Evolutionary conservation across 2,797 vertebrate species (phyloP), one percentile per base, ranked within the genome.

Genomic region (Xenopus petersii): DNA sequence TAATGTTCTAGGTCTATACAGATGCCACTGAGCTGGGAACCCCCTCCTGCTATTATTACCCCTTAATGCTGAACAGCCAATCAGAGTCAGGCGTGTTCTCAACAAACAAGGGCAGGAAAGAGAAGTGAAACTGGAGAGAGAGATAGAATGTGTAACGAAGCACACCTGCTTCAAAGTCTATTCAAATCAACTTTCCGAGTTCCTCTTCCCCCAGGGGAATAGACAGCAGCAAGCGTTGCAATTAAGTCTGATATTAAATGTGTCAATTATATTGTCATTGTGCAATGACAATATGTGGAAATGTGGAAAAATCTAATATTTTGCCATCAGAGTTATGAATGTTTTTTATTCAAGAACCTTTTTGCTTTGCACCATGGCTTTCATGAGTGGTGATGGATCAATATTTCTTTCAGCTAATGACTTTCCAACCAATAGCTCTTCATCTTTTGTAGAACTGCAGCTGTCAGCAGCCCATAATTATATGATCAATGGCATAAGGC

Each of bases 61-160:
- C 16, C 16, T 5, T 11, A 21, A 67, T 26, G 15, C 36, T 12
- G 24, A 46, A 56, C 54, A 79, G 30, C 65, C 54, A 51, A 70
- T 64, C 24, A 74, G 7, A 48, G 65, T 4, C 60, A 51, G 51
- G 30, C 33, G 59, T 64, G 36, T 58, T 65, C 48, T 70, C 66
- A 12, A 21, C 51, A 74, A 79, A 74, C 66, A 70, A 17, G 63
- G 36, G 60, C 60, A 74, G 36, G 60, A 79, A 79, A n/a, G 51
- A 64, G 76, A 79, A 79, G 49, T 74, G 71, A 79, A 73, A 79
- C 71, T 8, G 1, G 61, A 51, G 51, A 12, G 65, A 69, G 58
- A 75, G 12, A 6, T 10, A 58, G 67, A 79, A 73, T 70, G 60
- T 73, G 62, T 13, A 73, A 15, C 24, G 21, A 64, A 21, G 59